Conservation (phyloP, 1,140 invertebrate genomes). For the Drosophila tristis region DNA sequence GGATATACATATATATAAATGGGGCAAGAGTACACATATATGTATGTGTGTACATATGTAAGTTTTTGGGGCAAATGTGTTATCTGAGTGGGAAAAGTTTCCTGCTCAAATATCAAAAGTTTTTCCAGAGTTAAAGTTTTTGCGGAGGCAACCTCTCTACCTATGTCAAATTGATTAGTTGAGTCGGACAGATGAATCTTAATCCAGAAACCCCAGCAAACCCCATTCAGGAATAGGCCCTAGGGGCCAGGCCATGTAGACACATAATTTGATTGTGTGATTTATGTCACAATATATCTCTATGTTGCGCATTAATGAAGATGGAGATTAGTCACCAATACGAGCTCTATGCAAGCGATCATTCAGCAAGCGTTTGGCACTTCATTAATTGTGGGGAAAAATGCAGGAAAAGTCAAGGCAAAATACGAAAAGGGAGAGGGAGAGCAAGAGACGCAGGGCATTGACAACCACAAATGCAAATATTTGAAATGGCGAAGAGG, state of each 20-base stretch:
- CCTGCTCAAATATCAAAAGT: constrained; percentile 57
- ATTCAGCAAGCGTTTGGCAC: constrained; percentile 53
- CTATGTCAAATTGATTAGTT: constrained; percentile 78
- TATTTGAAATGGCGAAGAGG: constrained; percentile 50
- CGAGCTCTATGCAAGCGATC: constrained; percentile 20
- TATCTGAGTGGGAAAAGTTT: constrained; percentile 55
- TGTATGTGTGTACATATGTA: background rate
- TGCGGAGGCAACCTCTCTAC: constrained; percentile 34
- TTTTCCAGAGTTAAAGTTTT: constrained; percentile 51
- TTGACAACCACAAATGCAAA: constrained; percentile 65
- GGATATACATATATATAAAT: too few relatives aligned
- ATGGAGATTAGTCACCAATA: constrained; percentile 29
- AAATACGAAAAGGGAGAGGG: background rate
- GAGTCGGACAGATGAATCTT: constrained; percentile 51
- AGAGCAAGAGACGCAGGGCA: background rate
- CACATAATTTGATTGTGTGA: constrained; percentile 67
- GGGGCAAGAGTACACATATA: constrained; percentile 1
- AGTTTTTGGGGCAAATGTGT: constrained; percentile 27
- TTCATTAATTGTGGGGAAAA: constrained; percentile 51
- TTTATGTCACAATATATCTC: constrained; percentile 59
- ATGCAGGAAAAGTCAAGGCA: background rate
- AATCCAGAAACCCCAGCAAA: constrained; percentile 10
- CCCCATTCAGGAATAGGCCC: constrained; percentile 1
- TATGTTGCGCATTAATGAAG: constrained; percentile 50
- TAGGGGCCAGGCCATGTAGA: background rate